Evolutionary conservation across 35 echinoderm and acorn worm genomes (phyloP).

Genomic region (Ophiothrix spiculata): DNA sequence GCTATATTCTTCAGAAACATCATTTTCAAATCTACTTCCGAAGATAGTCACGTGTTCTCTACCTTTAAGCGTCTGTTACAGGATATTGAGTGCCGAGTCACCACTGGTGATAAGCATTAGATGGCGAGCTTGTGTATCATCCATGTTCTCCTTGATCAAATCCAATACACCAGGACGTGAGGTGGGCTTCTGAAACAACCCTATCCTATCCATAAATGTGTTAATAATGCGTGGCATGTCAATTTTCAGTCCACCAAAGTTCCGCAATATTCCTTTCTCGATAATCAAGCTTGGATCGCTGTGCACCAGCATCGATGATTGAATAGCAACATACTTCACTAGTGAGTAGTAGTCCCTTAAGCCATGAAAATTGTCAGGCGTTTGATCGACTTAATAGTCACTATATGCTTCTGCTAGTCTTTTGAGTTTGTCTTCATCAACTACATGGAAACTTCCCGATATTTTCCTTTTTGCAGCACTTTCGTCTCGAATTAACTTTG

Average conservation of each 20-base stretch:
- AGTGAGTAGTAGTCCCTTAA: conserved; percentile 43
- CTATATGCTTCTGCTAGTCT: conserved; percentile 35
- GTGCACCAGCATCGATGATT: background rate
- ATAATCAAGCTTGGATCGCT: background rate
- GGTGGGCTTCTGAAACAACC: background rate
- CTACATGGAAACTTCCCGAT: background rate
- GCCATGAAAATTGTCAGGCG: conserved; percentile 30
- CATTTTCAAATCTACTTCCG: conserved; percentile 48
- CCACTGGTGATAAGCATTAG: conserved; percentile 52
- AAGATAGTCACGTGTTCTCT: conserved; percentile 18
- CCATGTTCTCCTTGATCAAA: conserved; percentile 31
- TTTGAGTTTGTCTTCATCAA: background rate
- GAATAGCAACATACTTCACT: conserved; percentile 21
- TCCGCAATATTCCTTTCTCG: conserved; percentile 31
- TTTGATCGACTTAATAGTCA: conserved; percentile 7
- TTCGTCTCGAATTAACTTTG: conserved; percentile 42
- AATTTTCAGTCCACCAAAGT: conserved; percentile 32
- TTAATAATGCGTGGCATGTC: conserved; percentile 37
- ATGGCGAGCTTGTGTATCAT: conserved; percentile 34
- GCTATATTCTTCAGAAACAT: conserved; percentile 42
- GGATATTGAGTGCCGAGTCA: conserved; percentile 34
- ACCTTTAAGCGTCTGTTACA: conserved; percentile 10
- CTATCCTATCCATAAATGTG: conserved; percentile 19
- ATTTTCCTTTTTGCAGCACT: background rate
- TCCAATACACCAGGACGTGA: conserved; percentile 4